These are phyloP conservation scores for Nanger granti DNA, from an alignment of 2,113 vertebrate species.

Conservation along the genomic window DNA sequence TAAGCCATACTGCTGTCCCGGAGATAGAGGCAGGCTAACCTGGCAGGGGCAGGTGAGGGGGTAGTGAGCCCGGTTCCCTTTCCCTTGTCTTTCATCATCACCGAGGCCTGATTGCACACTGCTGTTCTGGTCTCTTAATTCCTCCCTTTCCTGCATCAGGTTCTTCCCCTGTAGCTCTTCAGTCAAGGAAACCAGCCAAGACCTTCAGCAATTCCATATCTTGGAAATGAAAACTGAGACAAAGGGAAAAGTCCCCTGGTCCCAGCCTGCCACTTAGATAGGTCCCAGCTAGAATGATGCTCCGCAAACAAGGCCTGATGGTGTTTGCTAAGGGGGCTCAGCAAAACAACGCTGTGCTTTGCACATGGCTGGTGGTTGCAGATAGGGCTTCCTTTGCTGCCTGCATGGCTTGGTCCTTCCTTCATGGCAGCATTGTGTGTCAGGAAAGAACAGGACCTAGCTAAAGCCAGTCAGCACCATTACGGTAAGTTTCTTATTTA, in stretches of 20 bases:
- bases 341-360: neutral
- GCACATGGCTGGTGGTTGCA: neutral
- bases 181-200: neutral
- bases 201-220: neutral
- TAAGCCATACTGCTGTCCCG: neutral
- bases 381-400: neutral
- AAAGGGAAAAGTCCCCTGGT: neutral
- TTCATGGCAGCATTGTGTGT: neutral
- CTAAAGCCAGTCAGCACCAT: neutral
- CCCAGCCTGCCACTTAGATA: neutral
- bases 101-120: neutral
- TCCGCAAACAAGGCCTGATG: neutral
- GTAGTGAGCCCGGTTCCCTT: neutral
- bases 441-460: neutral
- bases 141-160: neutral
- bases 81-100: neutral
- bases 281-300: neutral
- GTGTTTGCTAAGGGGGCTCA: neutral
- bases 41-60: neutral
- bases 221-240: slow-evolving; percentile 6
- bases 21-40: neutral
- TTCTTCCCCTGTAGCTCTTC: neutral
- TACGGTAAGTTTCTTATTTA: neutral
- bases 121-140: neutral
- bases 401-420: fast-evolving